A percentile compares a stretch with the other conserved stretches of the same genome.
Conservation (phyloP, 1,140 invertebrate species). For the Proctacanthus coquilletti region DNA sequence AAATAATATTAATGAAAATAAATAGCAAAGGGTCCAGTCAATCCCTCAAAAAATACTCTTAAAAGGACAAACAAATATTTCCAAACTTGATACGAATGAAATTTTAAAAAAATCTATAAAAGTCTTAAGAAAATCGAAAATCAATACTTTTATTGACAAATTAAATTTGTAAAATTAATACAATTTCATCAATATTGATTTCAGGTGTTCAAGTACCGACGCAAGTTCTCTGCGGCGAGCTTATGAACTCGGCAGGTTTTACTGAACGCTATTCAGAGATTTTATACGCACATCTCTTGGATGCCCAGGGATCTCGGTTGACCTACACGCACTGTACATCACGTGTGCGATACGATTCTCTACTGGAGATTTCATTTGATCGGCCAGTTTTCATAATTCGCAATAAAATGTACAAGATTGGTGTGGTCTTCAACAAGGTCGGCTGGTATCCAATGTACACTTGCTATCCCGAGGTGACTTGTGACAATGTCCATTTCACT, state of each 20-base stretch:
- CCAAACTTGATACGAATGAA: too few species aligned
- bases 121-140: neutral
- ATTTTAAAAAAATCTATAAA: neutral
- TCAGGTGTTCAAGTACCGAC: constrained; percentile 46
- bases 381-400: constrained; percentile 55
- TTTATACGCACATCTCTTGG: constrained; percentile 60
- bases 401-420: constrained; percentile 61
- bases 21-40: too few species aligned
- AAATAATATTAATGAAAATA: too few species aligned
- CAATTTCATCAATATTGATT: constrained; percentile 4
- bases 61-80: too few species aligned
- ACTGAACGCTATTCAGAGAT: constrained; percentile 49
- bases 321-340: constrained; percentile 67
- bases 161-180: constrained; percentile 7
- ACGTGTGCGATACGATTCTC: constrained; percentile 44
- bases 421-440: constrained; percentile 62
- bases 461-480: constrained; percentile 38
- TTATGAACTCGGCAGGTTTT: constrained; percentile 27
- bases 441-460: constrained; percentile 61
- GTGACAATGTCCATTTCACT: constrained; percentile 52
- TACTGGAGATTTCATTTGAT: constrained; percentile 65
- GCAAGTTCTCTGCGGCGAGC: constrained; percentile 37
- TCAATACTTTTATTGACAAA: neutral
- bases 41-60: too few species aligned
- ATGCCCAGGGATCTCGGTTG: constrained; percentile 54